Percentiles rank a stretch among this genome's conserved stretches.
Evolutionary conservation across 2,113 vertebrate genomes (phyloP).

Genomic region (Callithrix jacchus): DNA sequence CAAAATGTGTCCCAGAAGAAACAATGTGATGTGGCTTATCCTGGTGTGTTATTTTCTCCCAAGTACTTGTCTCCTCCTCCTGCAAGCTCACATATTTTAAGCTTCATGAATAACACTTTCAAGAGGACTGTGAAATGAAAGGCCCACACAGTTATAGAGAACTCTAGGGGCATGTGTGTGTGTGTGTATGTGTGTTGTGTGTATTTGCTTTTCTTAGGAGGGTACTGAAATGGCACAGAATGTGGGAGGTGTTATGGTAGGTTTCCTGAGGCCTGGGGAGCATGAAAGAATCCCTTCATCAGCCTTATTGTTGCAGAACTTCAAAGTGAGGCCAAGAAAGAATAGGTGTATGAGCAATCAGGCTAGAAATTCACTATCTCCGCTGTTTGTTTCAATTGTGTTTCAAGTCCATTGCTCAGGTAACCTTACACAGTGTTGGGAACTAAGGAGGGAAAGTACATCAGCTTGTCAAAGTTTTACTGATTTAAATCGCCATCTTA

Average conservation of each 20-base stretch:
- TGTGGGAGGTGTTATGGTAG: conserved; percentile 51
- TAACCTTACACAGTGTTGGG: not conserved
- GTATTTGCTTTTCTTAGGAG: conserved; percentile 15
- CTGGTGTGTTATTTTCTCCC: conserved; percentile 67
- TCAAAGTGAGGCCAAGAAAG: conserved; percentile 40
- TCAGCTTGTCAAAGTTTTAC: not conserved
- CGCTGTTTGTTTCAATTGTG: not conserved
- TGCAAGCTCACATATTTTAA: conserved; percentile 57
- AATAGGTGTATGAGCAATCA: not conserved
- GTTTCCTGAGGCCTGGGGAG: conserved; percentile 26
- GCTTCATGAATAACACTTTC: conserved; percentile 67
- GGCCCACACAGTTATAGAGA: conserved; percentile 48
- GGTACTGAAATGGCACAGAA: conserved; percentile 29
- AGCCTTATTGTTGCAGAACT: conserved; percentile 55
- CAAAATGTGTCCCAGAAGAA: conserved; percentile 71
- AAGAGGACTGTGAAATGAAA: conserved; percentile 61
- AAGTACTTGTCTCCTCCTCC: conserved; percentile 1
- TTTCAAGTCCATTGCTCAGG: not conserved
- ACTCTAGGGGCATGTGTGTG: not conserved
- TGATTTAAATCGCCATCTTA: no score
- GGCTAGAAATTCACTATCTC: not conserved
- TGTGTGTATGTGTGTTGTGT: not conserved
- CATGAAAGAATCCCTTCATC: conserved; percentile 53
- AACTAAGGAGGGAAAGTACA: not conserved
- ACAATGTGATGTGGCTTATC: conserved; percentile 49